phyloP scores from a whole-genome alignment of 2,888 invertebrate genomes.

The Lamproptera curius region DNA sequence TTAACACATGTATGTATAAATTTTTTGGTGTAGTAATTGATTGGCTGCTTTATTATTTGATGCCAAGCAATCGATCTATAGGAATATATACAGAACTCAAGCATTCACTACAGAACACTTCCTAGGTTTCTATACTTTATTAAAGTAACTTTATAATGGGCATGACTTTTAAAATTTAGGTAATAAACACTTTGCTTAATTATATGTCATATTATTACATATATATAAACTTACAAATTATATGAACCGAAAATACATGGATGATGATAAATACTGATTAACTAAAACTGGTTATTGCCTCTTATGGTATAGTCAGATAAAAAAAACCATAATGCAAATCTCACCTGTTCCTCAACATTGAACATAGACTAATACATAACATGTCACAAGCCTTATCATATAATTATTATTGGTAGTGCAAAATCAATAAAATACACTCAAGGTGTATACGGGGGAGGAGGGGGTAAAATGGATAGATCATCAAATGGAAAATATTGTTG shows the following conservation, averaged over 20 bases:
- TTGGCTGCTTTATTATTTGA: background rate
- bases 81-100: background rate
- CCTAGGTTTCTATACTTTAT: background rate
- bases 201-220: too few species aligned
- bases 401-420: background rate
- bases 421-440: constrained; percentile 34
- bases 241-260: background rate
- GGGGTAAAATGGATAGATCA: constrained; percentile 66
- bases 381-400: constrained; percentile 11
- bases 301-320: background rate
- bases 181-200: too few species aligned
- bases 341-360: background rate
- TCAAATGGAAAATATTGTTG: constrained; percentile 72
- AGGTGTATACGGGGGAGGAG: constrained; percentile 76
- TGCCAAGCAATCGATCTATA: background rate
- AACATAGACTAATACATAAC: background rate
- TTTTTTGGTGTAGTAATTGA: background rate
- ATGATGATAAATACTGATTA: background rate
- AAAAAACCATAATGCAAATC: too few species aligned
- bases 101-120: background rate
- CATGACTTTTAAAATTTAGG: background rate
- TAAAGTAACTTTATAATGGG: background rate
- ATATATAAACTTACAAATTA: too few species aligned
- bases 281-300: background rate
- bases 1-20: background rate